A percentile compares a stretch with the other conserved stretches of the same genome.
Evolutionary conservation across 2,888 invertebrate genomes (phyloP).

Genomic region (Hypselothyrea guttata): DNA sequence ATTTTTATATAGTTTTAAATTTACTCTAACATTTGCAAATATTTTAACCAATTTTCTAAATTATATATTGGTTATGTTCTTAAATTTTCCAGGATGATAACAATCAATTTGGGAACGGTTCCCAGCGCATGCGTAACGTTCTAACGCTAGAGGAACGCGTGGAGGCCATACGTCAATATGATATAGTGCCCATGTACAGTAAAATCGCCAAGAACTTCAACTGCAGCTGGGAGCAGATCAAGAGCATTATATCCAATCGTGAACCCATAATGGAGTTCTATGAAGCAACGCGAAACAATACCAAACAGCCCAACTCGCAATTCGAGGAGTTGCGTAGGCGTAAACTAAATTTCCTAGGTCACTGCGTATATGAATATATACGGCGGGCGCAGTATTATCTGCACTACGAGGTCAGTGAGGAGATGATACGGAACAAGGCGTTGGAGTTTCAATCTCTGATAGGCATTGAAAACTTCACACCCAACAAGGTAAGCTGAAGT

Average conservation of each 20-base stretch:
- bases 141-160: conserved; percentile 79
- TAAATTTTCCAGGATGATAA: conserved; percentile 41
- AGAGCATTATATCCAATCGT: conserved; percentile 77
- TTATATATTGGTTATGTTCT: not conserved
- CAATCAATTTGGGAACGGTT: conserved; percentile 28
- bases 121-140: conserved; percentile 72
- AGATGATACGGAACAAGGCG: conserved; percentile 71
- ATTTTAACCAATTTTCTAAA: not conserved
- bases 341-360: conserved; percentile 76
- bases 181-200: conserved; percentile 79
- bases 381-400: conserved; percentile 77
- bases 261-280: conserved; percentile 78
- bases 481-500: conserved; percentile 60
- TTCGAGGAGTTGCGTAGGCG: conserved; percentile 63
- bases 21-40: no score
- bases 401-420: conserved; percentile 70
- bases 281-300: conserved; percentile 60
- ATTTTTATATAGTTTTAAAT: no score
- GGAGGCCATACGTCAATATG: conserved; percentile 78
- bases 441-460: conserved; percentile 72
- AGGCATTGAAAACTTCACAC: conserved; percentile 68
- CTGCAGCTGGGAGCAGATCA: conserved; percentile 81
- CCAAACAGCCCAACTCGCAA: conserved; percentile 42
- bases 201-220: conserved; percentile 80
- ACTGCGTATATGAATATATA: conserved; percentile 79